phyloP scores from a whole-genome alignment of 2,113 vertebrate genomes.

The Bostrychus sinensis region DNA sequence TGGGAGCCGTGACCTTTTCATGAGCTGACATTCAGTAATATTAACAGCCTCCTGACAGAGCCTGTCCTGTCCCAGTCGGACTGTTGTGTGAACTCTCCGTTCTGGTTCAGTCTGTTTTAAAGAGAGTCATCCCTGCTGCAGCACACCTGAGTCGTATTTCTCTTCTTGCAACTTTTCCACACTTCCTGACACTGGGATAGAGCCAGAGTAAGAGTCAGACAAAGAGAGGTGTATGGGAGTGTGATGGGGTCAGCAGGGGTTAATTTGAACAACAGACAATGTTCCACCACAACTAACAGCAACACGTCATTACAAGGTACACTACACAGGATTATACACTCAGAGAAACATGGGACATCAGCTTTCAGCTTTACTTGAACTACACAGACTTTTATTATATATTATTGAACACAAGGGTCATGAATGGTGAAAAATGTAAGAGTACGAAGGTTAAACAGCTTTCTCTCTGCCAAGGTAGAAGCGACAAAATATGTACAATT shows the following conservation, averaged over 20 bases:
- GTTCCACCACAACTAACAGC: constrained; percentile 25
- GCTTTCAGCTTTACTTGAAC: constrained; percentile 14
- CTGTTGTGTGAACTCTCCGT: constrained; percentile 48
- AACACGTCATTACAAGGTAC: constrained; percentile 21
- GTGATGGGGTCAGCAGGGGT: constrained; percentile 54
- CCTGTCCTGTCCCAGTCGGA: constrained; percentile 25
- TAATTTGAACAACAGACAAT: constrained; percentile 52
- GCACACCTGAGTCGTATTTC: constrained; percentile 62
- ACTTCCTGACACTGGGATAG: constrained; percentile 32
- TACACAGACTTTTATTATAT: no score
- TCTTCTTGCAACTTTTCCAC: constrained; percentile 34
- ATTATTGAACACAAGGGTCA: no score
- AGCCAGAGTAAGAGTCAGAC: constrained; percentile 18
- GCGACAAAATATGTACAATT: no score
- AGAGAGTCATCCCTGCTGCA: constrained; percentile 36
- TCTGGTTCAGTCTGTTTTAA: constrained; percentile 45
- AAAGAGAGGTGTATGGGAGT: constrained; percentile 11
- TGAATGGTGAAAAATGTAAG: no score
- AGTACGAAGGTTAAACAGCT: no score
- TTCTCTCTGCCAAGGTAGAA: no score
- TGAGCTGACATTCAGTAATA: constrained; percentile 22
- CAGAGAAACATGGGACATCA: constrained; percentile 44
- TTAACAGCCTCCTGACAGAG: constrained; percentile 42
- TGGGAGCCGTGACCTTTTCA: constrained; percentile 18
- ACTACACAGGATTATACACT: constrained; percentile 17